Evolutionary conservation across 2,113 vertebrate species (phyloP), one percentile per base, ranked within the genome.

Genomic region (Coregonus clupeaformis): DNA sequence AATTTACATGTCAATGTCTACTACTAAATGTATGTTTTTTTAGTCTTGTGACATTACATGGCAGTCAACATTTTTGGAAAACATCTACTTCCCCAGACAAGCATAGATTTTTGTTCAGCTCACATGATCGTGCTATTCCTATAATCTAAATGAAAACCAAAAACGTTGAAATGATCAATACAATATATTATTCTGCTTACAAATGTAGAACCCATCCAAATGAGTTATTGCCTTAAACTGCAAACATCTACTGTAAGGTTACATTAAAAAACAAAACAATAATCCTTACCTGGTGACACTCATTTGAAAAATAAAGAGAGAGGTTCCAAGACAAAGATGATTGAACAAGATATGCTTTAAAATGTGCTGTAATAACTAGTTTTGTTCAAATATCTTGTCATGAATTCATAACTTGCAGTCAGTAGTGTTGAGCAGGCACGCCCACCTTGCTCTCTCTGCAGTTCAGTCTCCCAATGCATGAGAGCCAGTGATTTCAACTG

Each of bases 281-380:
- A 2, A 0, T 36, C 0, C 83, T 85, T 82, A 91, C 88, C 88
- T 88, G 55, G 86, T 71, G 45, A 88, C 86, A 86, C 87, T 89
- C 86, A 89, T 42, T 42, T 42, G 36, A 89, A 36, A n/a, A 36
- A 77, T 69, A 0, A 73, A 30, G 20, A 3, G 22, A 49, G 18
- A 1, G 30, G 7, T 62, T 36, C 32, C 66, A 32, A 42, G 66
- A 42, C 36, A 68, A 45, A 18, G 16, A 36, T 11, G 13, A 20
- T 3, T 20, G 14, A 36, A 36, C n/a, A 30, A 16, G 27, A 67
- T 30, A 67, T 25, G 3, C 65, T n/a, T 6, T 42, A 42, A 42
- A 42, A 42, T 42, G 36, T 42, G 11, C 9, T 42, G 36, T 36
- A 36, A 42, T 16, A 30, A 18, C 30, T 11, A 13, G 16, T 18